These are phyloP conservation scores for Oxygymnocypris stewartii DNA, from an alignment of 2,113 vertebrate genomes.

Conservation along the genomic window DNA sequence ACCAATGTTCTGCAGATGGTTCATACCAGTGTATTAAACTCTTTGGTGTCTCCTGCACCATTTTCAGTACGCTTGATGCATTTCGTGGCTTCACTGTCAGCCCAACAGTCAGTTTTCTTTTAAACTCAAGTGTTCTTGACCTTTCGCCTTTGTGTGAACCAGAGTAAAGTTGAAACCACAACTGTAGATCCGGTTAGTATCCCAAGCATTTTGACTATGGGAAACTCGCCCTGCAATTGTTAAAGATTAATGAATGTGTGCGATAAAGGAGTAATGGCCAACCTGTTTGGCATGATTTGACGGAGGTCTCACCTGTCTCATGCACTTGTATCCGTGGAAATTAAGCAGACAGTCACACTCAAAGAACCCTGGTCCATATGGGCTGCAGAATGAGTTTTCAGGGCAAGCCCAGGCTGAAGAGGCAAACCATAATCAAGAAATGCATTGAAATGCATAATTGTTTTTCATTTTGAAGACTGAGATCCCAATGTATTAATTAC, in stretches of 20 bases:
- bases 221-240: slow-evolving; percentile 78
- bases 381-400: slow-evolving; percentile 81
- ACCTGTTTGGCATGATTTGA: background rate
- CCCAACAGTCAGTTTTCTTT: background rate
- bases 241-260: background rate
- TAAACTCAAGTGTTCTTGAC: slow-evolving; percentile 71
- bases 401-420: slow-evolving; percentile 80
- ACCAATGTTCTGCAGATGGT: background rate
- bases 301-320: slow-evolving; percentile 76
- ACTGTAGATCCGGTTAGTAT: slow-evolving; percentile 76
- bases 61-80: background rate
- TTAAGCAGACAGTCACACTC: slow-evolving; percentile 79
- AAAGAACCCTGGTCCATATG: slow-evolving; percentile 81
- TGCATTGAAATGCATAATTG: background rate
- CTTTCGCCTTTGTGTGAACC: slow-evolving; percentile 84
- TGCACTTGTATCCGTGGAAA: slow-evolving; percentile 88
- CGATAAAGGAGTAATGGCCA: background rate
- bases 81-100: slow-evolving; percentile 28
- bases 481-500: slow-evolving; percentile 32
- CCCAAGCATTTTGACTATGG: slow-evolving; percentile 76
- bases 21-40: background rate
- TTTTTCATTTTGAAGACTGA: background rate
- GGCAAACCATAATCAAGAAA: slow-evolving; percentile 39
- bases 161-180: slow-evolving; percentile 76
- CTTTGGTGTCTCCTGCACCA: background rate